These are phyloP conservation scores for Magallana gigas DNA, from an alignment of 1,140 invertebrate genomes.

Conservation along the genomic window DNA sequence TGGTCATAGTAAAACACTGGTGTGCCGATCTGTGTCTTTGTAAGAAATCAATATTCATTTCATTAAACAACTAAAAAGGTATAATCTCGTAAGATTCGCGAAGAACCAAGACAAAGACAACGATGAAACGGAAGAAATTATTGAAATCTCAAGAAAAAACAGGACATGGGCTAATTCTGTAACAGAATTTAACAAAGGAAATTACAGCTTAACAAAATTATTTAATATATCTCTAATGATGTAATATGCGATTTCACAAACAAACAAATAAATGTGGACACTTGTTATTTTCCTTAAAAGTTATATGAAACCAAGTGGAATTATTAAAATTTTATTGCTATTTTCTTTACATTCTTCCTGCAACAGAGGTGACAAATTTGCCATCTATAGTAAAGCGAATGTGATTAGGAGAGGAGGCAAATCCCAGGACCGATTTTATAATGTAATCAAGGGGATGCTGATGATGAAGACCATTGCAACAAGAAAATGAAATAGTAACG, in stretches of 20 bases:
- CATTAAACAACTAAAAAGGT: constrained; percentile 38
- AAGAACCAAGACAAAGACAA: not conserved
- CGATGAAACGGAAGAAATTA: not conserved
- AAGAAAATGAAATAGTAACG: constrained; percentile 29
- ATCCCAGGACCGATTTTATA: constrained; percentile 31
- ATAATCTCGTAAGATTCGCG: constrained; percentile 7
- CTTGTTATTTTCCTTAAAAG: too few species aligned
- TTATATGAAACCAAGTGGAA: too few species aligned
- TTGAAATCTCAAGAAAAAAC: not conserved
- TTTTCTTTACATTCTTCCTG: not conserved
- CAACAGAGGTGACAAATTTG: constrained; percentile 6
- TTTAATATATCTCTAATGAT: too few species aligned
- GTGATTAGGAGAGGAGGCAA: not conserved
- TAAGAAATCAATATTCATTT: constrained; percentile 31
- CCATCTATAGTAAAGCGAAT: not conserved
- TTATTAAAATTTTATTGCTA: too few species aligned
- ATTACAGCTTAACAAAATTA: too few species aligned
- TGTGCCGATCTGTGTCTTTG: constrained; percentile 25
- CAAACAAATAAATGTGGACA: too few species aligned
- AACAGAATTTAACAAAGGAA: not conserved
- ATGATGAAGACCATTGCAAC: constrained; percentile 8
- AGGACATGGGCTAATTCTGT: not conserved
- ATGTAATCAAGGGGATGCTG: constrained; percentile 24
- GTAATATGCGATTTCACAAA: too few species aligned
- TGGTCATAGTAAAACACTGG: constrained; percentile 14